A percentile compares a stretch with the other conserved stretches of the same genome.
Conservation (phyloP, 92 coral and sea anemone species). For the Diadumene lineata region DNA sequence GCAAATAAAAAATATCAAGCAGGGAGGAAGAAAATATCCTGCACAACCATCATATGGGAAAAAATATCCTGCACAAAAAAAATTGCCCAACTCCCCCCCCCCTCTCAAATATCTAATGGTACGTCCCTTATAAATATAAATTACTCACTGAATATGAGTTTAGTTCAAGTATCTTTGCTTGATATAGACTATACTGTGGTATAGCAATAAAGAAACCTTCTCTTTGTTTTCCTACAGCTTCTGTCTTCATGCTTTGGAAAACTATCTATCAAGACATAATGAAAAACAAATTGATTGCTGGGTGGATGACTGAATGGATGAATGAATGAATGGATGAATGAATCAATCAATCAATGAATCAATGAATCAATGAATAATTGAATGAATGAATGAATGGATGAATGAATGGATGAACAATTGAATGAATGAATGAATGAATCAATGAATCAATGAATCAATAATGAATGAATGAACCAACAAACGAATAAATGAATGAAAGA, state of each 20-base stretch:
- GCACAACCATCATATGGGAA: too few relatives aligned
- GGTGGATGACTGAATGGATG: neutral
- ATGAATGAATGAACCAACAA: neutral
- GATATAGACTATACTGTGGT: conserved; percentile 59
- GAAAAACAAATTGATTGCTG: neutral
- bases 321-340: neutral
- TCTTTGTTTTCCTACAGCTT: conserved; percentile 26
- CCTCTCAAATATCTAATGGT: too few relatives aligned
- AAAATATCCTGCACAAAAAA: too few relatives aligned
- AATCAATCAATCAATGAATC: neutral
- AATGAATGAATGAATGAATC: neutral
- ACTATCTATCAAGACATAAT: conserved; percentile 23
- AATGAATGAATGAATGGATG: neutral
- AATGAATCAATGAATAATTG: neutral
- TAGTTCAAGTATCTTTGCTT: conserved; percentile 42
- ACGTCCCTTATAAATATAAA: too few relatives aligned
- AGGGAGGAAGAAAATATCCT: too few relatives aligned
- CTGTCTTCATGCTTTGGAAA: conserved; percentile 45
- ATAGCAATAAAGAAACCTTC: conserved; percentile 70
- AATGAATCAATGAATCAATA: neutral
- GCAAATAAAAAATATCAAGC: too few relatives aligned
- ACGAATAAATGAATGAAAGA: neutral
- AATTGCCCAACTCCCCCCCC: too few relatives aligned
- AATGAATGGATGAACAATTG: neutral
- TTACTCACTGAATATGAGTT: conserved; percentile 54